phyloP scores from a whole-genome alignment of 1,140 invertebrate species.

The Zaprionus africanus region DNA sequence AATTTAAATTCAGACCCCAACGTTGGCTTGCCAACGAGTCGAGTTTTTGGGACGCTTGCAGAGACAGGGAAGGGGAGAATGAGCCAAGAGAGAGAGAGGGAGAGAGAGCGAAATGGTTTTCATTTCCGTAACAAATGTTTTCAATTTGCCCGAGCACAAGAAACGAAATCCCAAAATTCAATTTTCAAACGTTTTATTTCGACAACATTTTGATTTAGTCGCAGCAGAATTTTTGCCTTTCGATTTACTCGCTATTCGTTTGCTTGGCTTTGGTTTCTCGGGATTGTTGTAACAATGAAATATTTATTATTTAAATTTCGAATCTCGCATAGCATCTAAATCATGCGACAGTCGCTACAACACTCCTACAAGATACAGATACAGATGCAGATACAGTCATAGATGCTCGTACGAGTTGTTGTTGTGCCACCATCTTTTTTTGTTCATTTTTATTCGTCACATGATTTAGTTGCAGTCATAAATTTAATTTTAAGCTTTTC shows the following conservation, averaged over 20 bases:
- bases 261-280: conserved; percentile 15
- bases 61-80: conserved; percentile 4
- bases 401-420: conserved; percentile 29
- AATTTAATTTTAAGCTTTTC: conserved; percentile 80
- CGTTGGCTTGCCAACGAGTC: conserved; percentile 42
- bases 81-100: neutral
- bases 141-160: conserved; percentile 61
- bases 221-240: conserved; percentile 54
- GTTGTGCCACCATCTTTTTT: conserved; percentile 36
- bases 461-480: conserved; percentile 82
- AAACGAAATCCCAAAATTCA: conserved; percentile 59
- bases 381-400: conserved; percentile 49
- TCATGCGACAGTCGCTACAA: conserved; percentile 67
- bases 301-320: conserved; percentile 82
- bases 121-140: conserved; percentile 82
- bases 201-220: conserved; percentile 79
- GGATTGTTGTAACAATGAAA: conserved; percentile 62
- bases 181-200: conserved; percentile 82
- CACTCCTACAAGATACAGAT: conserved; percentile 53
- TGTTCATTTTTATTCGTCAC: conserved; percentile 53
- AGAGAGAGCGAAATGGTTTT: conserved; percentile 52
- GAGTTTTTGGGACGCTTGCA: conserved; percentile 38
- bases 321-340: conserved; percentile 65
- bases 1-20: conserved; percentile 79
- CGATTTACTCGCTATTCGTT: conserved; percentile 63